Percentiles rank a stretch among this genome's conserved stretches.
These are phyloP conservation scores for Reticulitermes speratus DNA, from an alignment of 1,140 invertebrate species.

Conservation along the genomic window DNA sequence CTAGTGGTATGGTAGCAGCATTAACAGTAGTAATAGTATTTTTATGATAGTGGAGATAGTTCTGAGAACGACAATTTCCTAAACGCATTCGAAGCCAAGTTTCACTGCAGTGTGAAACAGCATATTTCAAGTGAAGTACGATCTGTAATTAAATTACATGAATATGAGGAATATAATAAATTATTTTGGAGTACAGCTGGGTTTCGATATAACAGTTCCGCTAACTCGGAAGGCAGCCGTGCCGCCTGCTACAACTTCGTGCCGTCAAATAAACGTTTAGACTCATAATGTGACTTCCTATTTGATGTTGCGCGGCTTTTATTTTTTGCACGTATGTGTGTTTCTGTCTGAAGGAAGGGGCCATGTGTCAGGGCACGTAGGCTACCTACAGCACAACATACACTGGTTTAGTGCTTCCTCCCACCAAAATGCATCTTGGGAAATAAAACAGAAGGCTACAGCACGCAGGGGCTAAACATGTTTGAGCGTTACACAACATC, in stretches of 20 bases:
- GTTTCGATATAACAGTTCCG: no score
- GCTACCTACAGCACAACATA: not conserved
- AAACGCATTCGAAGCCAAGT: no score
- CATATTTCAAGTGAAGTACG: no score
- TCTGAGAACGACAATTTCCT: no score
- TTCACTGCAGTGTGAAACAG: no score
- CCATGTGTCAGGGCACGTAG: not conserved
- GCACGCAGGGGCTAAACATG: not conserved
- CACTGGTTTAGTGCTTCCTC: conserved; percentile 2
- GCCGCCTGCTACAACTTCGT: not conserved
- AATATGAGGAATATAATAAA: no score
- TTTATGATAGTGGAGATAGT: no score
- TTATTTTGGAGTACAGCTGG: no score
- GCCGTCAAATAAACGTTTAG: not conserved
- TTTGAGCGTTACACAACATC: not conserved
- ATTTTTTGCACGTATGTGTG: not conserved
- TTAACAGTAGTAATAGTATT: no score
- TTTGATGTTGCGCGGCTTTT: not conserved
- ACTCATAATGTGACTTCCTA: not conserved
- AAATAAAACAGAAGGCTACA: conserved; percentile 5
- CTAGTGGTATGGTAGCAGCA: no score
- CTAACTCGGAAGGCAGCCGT: no score
- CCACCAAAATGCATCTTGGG: conserved; percentile 3
- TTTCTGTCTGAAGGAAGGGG: not conserved
- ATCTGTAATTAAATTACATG: no score